Percentiles rank a stretch among this genome's conserved stretches.
phyloP scores from a whole-genome alignment of 2,888 invertebrate genomes.

The Hoplodrina blanda region DNA sequence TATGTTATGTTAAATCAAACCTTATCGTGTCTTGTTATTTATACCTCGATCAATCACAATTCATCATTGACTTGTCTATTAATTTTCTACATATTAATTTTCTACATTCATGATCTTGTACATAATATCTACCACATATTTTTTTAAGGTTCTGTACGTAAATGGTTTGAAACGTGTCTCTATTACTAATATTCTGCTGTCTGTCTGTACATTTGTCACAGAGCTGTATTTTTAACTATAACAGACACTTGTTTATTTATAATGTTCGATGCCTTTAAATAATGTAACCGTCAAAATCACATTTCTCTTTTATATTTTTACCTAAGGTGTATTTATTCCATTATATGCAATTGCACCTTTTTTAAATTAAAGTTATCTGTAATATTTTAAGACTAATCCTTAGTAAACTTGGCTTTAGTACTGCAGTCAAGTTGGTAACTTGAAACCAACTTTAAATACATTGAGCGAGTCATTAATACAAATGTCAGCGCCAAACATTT shows the following conservation, averaged over 20 bases:
- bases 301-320: too few relatives aligned
- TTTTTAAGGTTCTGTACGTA: too few relatives aligned
- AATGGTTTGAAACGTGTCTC: too few relatives aligned
- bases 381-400: not conserved
- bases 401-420: not conserved
- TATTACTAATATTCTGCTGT: too few relatives aligned
- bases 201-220: too few relatives aligned
- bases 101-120: not conserved
- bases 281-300: not conserved
- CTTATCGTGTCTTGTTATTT: constrained; percentile 17
- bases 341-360: too few relatives aligned
- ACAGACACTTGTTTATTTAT: not conserved
- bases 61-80: constrained; percentile 50
- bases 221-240: too few relatives aligned
- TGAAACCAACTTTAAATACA: constrained; percentile 11
- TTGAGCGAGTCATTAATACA: constrained; percentile 30
- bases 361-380: too few relatives aligned
- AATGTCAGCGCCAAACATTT: constrained; percentile 24
- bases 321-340: too few relatives aligned
- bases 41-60: constrained; percentile 35
- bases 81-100: constrained; percentile 5
- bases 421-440: constrained; percentile 9
- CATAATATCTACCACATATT: too few relatives aligned
- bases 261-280: not conserved
- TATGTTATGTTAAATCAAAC: constrained; percentile 12